Percentiles rank a stretch among this genome's conserved stretches.
Conservation (phyloP, 2,113 vertebrate genomes). For the Papio anubis region DNA sequence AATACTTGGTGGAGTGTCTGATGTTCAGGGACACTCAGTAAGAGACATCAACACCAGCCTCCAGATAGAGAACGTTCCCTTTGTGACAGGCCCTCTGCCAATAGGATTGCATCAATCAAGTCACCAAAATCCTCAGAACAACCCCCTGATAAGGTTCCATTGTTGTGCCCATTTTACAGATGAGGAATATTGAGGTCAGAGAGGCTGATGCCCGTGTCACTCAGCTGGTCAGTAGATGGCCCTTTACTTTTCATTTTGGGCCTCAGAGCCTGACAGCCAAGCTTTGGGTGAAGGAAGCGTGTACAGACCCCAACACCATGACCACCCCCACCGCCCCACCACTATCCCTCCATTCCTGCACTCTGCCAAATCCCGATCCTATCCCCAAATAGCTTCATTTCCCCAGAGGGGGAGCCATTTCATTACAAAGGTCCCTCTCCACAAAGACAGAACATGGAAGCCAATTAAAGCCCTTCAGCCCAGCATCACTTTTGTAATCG, state of each 20-base stretch:
- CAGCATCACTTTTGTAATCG: conserved; percentile 35
- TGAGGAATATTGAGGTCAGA: neutral
- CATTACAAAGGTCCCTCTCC: neutral
- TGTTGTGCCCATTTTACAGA: neutral
- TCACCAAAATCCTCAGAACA: neutral
- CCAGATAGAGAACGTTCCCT: rapidly evolving
- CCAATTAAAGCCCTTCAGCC: neutral
- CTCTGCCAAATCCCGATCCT: neutral
- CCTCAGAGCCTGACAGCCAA: neutral
- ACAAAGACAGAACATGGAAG: neutral
- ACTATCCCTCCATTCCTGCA: neutral
- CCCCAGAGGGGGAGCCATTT: neutral
- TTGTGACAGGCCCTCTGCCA: neutral
- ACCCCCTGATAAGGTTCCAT: neutral
- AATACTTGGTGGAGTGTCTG: neutral
- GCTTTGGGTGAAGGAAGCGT: neutral
- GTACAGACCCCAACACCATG: neutral
- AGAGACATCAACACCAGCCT: neutral
- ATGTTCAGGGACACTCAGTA: neutral
- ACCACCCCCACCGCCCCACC: rapidly evolving
- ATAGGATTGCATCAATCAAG: neutral
- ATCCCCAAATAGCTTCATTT: neutral
- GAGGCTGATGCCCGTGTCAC: neutral
- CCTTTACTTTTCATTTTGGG: neutral
- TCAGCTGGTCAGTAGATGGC: neutral